Evolutionary conservation across 2,797 vertebrate species (phyloP).

Genomic region (Accipiter fasciatus): DNA sequence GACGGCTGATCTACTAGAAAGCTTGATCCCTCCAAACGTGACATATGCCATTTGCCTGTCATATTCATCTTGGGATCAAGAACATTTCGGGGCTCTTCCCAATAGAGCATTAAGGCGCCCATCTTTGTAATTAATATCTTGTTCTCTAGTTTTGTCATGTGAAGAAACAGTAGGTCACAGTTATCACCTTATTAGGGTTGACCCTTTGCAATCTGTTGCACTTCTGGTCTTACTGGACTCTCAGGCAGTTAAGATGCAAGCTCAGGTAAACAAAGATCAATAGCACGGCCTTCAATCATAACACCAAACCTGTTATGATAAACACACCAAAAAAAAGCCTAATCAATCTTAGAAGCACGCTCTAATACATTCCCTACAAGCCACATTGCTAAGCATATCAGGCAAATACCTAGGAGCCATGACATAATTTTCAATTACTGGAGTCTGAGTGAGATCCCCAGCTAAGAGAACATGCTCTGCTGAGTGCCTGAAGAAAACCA

Average conservation of each 20-base stretch:
- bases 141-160: background rate
- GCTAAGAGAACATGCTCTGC: background rate
- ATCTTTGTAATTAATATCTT: background rate
- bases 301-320: background rate
- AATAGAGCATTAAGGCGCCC: background rate
- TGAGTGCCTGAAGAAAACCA: slow-evolving; percentile 18
- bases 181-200: background rate
- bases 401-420: background rate
- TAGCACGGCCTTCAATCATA: background rate
- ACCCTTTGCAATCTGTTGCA: background rate
- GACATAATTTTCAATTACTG: slow-evolving; percentile 30
- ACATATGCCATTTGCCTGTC: background rate
- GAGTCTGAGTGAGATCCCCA: background rate
- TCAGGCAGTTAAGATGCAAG: background rate
- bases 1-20: background rate
- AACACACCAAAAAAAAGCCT: background rate
- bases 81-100: background rate
- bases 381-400: background rate
- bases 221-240: background rate
- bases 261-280: background rate
- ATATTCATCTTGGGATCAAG: background rate
- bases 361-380: background rate
- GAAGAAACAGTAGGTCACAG: background rate
- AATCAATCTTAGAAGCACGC: background rate
- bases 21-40: background rate